These are phyloP conservation scores for Brachyptera putata DNA, from an alignment of 2,888 invertebrate species.

Conservation along the genomic window DNA sequence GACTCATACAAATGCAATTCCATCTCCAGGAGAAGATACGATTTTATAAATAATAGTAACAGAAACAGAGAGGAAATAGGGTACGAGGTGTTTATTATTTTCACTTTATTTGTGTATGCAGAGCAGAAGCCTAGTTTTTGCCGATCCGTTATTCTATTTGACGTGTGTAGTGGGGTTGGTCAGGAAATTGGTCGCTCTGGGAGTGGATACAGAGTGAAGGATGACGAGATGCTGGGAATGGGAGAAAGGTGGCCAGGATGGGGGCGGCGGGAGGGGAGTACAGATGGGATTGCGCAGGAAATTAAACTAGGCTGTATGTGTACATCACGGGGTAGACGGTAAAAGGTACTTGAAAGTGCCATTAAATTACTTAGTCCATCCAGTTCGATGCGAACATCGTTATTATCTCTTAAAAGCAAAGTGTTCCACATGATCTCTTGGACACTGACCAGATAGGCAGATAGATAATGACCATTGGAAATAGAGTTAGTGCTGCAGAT, in stretches of 20 bases:
- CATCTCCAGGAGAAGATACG: too few relatives aligned
- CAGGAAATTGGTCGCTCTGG: constrained; percentile 29
- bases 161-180: constrained; percentile 24
- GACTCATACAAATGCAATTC: too few relatives aligned
- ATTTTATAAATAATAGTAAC: too few relatives aligned
- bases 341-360: not conserved
- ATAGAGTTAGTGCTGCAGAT: not conserved
- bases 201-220: constrained; percentile 26
- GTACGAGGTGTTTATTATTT: constrained; percentile 8
- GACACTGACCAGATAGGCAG: constrained; percentile 5
- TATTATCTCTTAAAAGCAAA: too few relatives aligned
- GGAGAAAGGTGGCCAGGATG: constrained; percentile 1
- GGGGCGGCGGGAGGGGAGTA: constrained; percentile 10
- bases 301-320: constrained; percentile 19
- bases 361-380: not conserved
- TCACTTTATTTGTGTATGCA: constrained; percentile 11
- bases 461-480: constrained; percentile 14
- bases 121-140: constrained; percentile 8
- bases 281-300: constrained; percentile 7
- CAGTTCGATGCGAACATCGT: not conserved
- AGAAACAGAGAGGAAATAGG: not conserved
- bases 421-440: not conserved
- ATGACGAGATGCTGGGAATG: constrained; percentile 28
- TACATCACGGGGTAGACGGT: not conserved
- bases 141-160: constrained; percentile 14